Conservation (phyloP, 2,888 invertebrate species). For the Leptinotarsa rubiginosa region DNA sequence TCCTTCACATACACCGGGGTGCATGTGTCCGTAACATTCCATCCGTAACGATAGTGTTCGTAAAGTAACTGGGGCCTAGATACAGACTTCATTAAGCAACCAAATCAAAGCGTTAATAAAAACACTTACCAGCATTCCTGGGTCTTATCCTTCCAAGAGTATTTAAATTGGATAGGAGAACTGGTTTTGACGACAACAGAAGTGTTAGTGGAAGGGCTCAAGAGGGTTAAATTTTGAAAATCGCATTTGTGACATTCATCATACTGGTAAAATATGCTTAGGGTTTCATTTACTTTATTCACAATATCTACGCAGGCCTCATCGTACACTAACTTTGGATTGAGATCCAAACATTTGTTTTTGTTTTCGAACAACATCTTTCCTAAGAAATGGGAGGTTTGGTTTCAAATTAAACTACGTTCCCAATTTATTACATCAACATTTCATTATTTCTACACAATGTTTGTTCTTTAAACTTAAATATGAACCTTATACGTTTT, state of each 20-base stretch:
- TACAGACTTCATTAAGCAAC: slow-evolving; percentile 9
- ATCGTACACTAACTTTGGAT: slow-evolving; percentile 60
- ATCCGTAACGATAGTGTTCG: slow-evolving; percentile 65
- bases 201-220: slow-evolving; percentile 52
- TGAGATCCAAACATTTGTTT: slow-evolving; percentile 54
- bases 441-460: too few species aligned
- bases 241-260: slow-evolving; percentile 64
- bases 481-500: neutral
- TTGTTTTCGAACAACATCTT: slow-evolving; percentile 53
- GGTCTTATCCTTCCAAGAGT: slow-evolving; percentile 45
- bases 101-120: slow-evolving; percentile 14
- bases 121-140: slow-evolving; percentile 57
- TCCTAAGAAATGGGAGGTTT: neutral
- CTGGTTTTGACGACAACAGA: slow-evolving; percentile 62
- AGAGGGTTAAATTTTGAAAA: slow-evolving; percentile 56
- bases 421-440: too few species aligned
- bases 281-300: slow-evolving; percentile 55
- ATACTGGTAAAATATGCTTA: slow-evolving; percentile 62
- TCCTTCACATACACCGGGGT: slow-evolving; percentile 60
- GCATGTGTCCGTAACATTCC: slow-evolving; percentile 62
- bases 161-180: slow-evolving; percentile 59
- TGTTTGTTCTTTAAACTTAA: neutral
- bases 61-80: slow-evolving; percentile 59
- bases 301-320: slow-evolving; percentile 64
- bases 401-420: neutral